Evolutionary conservation across 2,797 vertebrate genomes (phyloP).

Genomic region (Trachops cirrhosus): DNA sequence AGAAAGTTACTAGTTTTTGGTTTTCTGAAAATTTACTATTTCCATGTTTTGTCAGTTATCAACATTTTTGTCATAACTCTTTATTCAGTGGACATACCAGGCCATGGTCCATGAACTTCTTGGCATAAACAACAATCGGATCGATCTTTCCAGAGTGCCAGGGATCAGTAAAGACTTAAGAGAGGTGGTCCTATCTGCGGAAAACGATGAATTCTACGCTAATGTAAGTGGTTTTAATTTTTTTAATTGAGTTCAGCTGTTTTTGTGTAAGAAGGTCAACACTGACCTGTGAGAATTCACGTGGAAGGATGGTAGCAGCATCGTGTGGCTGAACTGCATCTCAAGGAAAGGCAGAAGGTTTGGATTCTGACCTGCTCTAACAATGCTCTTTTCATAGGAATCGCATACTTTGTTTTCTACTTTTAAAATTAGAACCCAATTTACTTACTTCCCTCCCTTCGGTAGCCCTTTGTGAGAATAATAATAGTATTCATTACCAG

Average conservation of each 20-base stretch:
- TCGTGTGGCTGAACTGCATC: neutral
- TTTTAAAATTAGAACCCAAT: neutral
- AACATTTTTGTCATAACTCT: neutral
- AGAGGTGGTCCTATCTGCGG: constrained; percentile 95
- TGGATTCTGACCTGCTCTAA: neutral
- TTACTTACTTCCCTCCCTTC: constrained; percentile 4
- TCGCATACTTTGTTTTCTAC: neutral
- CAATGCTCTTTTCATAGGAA: neutral
- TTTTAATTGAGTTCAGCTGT: neutral
- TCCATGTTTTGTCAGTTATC: constrained; percentile 14
- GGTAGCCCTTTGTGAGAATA: constrained; percentile 40
- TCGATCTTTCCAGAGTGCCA: constrained; percentile 95
- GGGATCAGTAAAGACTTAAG: constrained; percentile 94
- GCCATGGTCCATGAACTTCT: constrained; percentile 98
- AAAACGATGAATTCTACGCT: constrained; percentile 98
- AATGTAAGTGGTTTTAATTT: constrained; percentile 86
- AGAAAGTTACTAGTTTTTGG: constrained; percentile 12
- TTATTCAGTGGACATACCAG: constrained; percentile 95
- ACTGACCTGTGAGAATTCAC: neutral
- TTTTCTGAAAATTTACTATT: constrained; percentile 49
- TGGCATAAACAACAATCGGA: constrained; percentile 96
- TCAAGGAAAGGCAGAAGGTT: neutral
- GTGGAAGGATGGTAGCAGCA: neutral
- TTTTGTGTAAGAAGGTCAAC: neutral
- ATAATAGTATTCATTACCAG: constrained; percentile 23